Base-by-base conservation (phyloP, 2,888 invertebrate genomes). In the Rhynchonema sp. region DNA sequence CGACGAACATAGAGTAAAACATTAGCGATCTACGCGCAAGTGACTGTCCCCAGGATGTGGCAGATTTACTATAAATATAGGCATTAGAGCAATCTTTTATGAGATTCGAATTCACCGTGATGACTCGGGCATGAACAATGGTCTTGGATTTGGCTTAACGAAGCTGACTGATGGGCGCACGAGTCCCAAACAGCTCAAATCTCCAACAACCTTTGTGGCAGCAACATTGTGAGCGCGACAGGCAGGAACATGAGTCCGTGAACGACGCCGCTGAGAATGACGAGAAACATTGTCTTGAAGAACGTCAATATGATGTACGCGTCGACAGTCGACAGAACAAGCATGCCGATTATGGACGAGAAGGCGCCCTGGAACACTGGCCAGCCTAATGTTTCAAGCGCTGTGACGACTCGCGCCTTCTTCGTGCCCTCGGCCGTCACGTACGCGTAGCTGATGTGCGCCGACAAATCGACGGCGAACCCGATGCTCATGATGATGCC, bases 401-500 rank as follows among this genome's bases (percentile, higher is more conserved):
- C 84, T 70, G 87, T 86, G 65, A 82, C 82, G 1, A 88, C 86
- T 63, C 83, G 80, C 28, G 85, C 85, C 58, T 84, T 81, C 0
- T 87, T 82, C 25, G 79, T 78, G 2, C 57, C 61, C 22, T 83
- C 83, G 0, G 87, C 86, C 2, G 87, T 84, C 85, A 89, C 87
- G 75, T 88, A 90, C 0, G 88, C 87, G 71, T 90, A 89, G 69
- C 88, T 87, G 64, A 90, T 89, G 73, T 90, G 89, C 1, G 89
- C 89, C 0, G 57, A 88, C 72, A 88, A 89, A 71, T 90, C 89
- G 0, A 90, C 88, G 9, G 87, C 88, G 77, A 89, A 90, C 58
- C 89, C 90, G 62, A 90, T 88, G 74, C 89, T 89, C 89, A 90
- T 89, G 65, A 90, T 89, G 57, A 92, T 79, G 73, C 91, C 90